Conservation (phyloP, 2,113 vertebrate species). For the Elgaria multicarinata region DNA sequence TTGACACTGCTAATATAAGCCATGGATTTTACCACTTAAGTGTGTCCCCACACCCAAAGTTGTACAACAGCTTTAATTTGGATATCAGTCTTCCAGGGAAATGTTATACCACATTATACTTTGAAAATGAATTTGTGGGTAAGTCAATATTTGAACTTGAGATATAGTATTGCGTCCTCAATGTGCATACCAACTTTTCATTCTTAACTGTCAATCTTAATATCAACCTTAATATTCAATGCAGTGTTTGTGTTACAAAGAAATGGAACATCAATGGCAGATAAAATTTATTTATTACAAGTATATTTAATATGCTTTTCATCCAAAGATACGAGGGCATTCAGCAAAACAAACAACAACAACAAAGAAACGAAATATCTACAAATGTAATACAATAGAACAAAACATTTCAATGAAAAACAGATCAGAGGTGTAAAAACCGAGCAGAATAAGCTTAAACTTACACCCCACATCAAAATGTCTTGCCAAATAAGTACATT, state of each 20-base stretch:
- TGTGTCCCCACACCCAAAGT: neutral
- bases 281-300: neutral
- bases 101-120: neutral
- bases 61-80: neutral
- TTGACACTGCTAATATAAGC: too few relatives aligned
- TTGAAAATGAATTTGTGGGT: neutral
- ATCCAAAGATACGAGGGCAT: neutral
- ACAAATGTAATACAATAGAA: too few relatives aligned
- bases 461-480: too few relatives aligned
- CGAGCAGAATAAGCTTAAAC: too few relatives aligned
- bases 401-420: too few relatives aligned
- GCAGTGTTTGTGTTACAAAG: neutral
- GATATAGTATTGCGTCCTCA: neutral
- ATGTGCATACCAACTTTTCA: neutral
- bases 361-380: too few relatives aligned
- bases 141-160: neutral
- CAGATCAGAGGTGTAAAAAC: too few relatives aligned
- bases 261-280: neutral
- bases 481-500: too few relatives aligned
- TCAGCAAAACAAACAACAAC: too few relatives aligned
- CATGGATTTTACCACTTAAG: too few relatives aligned
- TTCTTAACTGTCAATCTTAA: neutral
- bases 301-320: too few relatives aligned
- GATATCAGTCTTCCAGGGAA: neutral
- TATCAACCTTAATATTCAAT: neutral